Evolutionary conservation across 2,113 vertebrate genomes (phyloP).

Genomic region (Glaucomys volans): DNA sequence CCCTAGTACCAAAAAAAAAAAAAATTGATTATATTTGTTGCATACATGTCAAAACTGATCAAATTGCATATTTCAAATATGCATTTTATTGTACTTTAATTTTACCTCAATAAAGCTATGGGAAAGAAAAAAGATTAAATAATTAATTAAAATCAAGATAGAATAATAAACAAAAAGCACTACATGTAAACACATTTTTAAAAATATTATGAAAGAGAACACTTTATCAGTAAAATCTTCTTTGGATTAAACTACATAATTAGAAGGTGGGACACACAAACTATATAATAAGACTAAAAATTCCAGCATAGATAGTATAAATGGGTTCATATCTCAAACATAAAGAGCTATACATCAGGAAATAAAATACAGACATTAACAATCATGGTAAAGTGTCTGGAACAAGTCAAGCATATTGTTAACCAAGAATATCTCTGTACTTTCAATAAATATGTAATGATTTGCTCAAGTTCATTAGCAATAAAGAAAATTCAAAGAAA

Average conservation of each 20-base stretch:
- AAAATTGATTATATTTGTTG: no score
- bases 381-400: background rate
- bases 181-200: no score
- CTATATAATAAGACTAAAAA: background rate
- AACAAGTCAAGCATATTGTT: background rate
- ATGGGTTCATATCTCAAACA: background rate
- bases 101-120: no score
- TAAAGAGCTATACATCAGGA: background rate
- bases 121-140: no score
- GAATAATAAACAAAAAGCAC: no score
- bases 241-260: background rate
- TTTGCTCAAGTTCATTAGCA: background rate
- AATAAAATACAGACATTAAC: background rate
- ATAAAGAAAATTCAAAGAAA: background rate
- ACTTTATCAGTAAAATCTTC: background rate
- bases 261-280: background rate
- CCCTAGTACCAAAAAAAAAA: no score
- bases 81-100: no score
- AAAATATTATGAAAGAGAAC: background rate
- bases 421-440: background rate
- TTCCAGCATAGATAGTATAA: background rate
- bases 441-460: background rate
- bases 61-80: no score
- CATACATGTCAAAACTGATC: no score
- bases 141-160: no score